These are phyloP conservation scores for Rana temporaria DNA, from an alignment of 2,113 vertebrate species.

Conservation along the genomic window DNA sequence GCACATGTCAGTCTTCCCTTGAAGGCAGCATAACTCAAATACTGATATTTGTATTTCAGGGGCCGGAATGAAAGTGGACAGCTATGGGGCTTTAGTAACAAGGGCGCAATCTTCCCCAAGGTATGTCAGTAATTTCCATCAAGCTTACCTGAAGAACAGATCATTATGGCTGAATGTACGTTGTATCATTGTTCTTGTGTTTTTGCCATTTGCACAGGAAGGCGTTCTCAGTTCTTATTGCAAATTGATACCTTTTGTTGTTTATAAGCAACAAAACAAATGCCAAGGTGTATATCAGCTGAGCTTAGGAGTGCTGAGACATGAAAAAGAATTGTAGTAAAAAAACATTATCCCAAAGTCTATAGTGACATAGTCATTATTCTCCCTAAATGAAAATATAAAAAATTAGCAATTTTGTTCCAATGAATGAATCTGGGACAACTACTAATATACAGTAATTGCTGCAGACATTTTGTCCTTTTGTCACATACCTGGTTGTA, in stretches of 20 bases:
- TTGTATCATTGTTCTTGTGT: neutral
- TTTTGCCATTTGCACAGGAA: neutral
- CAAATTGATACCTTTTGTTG: slow-evolving; percentile 1
- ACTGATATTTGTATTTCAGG: slow-evolving; percentile 59
- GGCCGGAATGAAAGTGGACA: slow-evolving; percentile 59
- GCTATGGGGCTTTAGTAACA: slow-evolving; percentile 63
- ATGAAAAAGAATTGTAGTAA: no score
- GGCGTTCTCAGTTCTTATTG: neutral
- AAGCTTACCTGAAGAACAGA: neutral
- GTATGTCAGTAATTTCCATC: slow-evolving; percentile 35
- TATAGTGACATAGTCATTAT: no score
- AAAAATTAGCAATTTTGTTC: no score
- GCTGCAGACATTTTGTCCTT: no score
- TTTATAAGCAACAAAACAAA: no score
- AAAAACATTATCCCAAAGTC: no score
- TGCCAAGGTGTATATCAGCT: no score
- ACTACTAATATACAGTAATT: no score
- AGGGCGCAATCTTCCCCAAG: slow-evolving; percentile 64
- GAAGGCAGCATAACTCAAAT: neutral
- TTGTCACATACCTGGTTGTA: no score
- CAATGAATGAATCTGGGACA: no score
- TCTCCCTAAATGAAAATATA: no score
- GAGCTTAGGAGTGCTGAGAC: no score
- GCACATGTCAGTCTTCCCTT: slow-evolving; percentile 14
- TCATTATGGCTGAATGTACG: neutral